Base-by-base conservation (phyloP, 2,797 vertebrate genomes). In the Protosalanx chinensis region DNA sequence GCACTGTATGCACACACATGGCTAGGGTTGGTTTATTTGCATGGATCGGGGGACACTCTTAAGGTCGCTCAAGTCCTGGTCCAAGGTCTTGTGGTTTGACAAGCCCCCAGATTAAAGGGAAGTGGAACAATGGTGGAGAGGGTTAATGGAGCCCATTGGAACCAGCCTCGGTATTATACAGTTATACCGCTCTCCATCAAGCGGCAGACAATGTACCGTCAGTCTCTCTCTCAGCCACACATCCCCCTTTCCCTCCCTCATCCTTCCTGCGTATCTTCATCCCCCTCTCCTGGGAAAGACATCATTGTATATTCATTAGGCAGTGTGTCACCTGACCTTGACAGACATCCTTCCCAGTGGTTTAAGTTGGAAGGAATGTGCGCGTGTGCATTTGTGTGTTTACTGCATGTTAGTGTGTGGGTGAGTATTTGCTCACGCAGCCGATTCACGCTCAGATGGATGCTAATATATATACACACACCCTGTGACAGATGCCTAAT, bases 341-440 rank as follows among this genome's bases (percentile, higher is more conserved):
- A 79, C 81, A 80, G 58, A 41, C 68, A 65, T 87, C 78, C 72
- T 68, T 82, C 78, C 75, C 27, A 76, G 75, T 74, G 71, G 68
- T 51, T 33, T 41, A 13, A 32, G 69, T 77, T 33, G 51, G 60
- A 76, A 79, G 70, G 71, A 72, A 71, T 65, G 71, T 72, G 62
- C 30, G 12, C 62, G 49, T 60, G 73, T 66, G 46, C 68, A 30
- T 68, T n/a, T 56, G 51, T 56, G 64, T 62, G 71, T 13, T 46
- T 46, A 46, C 41, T 71, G 62, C 29, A 16, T 53, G 60, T 41
- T 15, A 18, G 5, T 49, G 51, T 5, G 61, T 23, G 13, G 61
- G 53, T 58, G 73, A 65, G 46, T 68, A 37, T 64, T 5, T 5
- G 18, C 64, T 69, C 70, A 60, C 30, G 32, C 23, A 23, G 33